These are phyloP conservation scores for Hylomyscus alleni DNA, from an alignment of 2,797 vertebrate genomes.

Conservation along the genomic window DNA sequence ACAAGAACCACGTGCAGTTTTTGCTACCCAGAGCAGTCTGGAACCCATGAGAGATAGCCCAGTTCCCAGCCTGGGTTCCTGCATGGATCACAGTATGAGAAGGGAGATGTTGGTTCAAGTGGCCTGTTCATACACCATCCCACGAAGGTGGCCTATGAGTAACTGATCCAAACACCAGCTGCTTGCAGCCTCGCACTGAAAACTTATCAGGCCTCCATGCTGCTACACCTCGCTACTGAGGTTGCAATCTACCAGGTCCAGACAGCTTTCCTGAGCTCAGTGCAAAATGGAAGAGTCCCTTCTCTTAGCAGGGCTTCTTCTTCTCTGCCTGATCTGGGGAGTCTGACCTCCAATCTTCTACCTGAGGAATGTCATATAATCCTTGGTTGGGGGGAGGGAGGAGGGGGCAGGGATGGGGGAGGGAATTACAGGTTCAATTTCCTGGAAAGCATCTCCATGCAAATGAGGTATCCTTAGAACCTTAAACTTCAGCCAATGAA, in stretches of 20 bases:
- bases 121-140: not conserved
- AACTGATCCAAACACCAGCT: not conserved
- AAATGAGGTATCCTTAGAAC: not conserved
- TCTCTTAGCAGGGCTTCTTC: no score
- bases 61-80: not conserved
- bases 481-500: not conserved
- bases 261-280: not conserved
- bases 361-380: not conserved
- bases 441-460: not conserved
- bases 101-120: rapidly evolving
- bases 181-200: not conserved
- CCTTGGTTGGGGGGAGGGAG: not conserved
- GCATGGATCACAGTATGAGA: rapidly evolving
- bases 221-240: not conserved
- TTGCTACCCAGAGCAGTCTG: not conserved
- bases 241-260: not conserved
- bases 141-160: not conserved
- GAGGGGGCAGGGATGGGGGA: no score
- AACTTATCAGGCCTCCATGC: not conserved
- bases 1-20: not conserved
- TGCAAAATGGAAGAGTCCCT: no score
- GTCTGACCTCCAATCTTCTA: not conserved
- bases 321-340: no score
- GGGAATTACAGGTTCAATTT: not conserved
- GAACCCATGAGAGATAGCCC: not conserved